Percentiles rank a stretch among this genome's conserved stretches.
These are phyloP conservation scores for Amblyteles armatorius DNA, from an alignment of 2,888 invertebrate species.

Conservation along the genomic window DNA sequence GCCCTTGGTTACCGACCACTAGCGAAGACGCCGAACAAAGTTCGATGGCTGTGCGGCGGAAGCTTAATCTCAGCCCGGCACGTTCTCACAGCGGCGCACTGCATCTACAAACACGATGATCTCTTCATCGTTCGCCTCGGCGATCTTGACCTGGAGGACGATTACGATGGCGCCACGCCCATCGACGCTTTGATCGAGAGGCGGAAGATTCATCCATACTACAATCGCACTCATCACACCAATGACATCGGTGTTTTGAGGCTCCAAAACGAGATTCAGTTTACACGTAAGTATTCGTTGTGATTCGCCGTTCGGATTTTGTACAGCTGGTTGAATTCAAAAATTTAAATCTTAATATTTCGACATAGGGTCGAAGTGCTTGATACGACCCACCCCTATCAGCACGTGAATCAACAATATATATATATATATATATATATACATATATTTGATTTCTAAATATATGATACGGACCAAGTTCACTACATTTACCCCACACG, in stretches of 20 bases:
- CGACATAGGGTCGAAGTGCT: background rate
- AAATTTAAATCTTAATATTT: background rate
- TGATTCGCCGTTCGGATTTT: background rate
- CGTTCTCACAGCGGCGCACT: conserved; percentile 92
- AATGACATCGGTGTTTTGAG: conserved; percentile 93
- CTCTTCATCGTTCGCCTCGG: conserved; percentile 91
- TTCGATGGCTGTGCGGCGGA: conserved; percentile 88
- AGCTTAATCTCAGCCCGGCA: conserved; percentile 89
- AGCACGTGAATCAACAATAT: background rate
- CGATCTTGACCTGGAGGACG: conserved; percentile 90
- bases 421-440: too few relatives aligned
- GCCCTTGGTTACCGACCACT: conserved; percentile 89
- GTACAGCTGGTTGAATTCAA: background rate
- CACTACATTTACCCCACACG: too few relatives aligned
- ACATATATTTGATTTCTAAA: too few relatives aligned
- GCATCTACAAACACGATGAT: conserved; percentile 87
- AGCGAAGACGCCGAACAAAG: conserved; percentile 83
- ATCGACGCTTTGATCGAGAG: conserved; percentile 88
- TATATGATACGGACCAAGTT: too few relatives aligned
- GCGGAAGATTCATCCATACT: conserved; percentile 89
- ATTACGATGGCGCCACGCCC: conserved; percentile 88
- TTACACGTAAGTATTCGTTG: conserved; percentile 85
- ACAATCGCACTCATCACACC: conserved; percentile 87
- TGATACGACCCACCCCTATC: too few relatives aligned
- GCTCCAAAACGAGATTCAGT: conserved; percentile 86